Percentiles rank a stretch among this genome's conserved stretches.
Conservation (phyloP, 2,888 invertebrate species). For the Brachypterus glaber region DNA sequence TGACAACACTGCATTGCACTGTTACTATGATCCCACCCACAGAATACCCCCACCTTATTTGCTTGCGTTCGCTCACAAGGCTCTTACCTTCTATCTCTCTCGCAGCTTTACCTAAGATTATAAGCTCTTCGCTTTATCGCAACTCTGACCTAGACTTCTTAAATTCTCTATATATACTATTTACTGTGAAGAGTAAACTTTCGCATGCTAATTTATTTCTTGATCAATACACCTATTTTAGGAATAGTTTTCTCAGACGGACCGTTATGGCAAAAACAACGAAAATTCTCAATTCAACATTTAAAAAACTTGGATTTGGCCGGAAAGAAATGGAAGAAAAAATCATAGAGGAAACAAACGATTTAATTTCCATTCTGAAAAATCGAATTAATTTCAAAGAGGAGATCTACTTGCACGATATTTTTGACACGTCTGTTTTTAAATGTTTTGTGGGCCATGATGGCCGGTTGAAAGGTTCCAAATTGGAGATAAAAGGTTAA, state of each 20-base stretch:
- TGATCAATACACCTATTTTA: no score
- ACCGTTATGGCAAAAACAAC: conserved; percentile 53
- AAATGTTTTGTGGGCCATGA: conserved; percentile 60
- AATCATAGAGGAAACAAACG: conserved; percentile 48
- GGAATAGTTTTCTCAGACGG: conserved; percentile 65
- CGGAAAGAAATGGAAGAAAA: conserved; percentile 51
- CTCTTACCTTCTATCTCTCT: no score
- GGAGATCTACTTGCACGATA: conserved; percentile 37
- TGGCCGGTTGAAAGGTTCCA: conserved; percentile 58
- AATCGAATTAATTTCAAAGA: conserved; percentile 29
- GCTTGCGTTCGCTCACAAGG: no score
- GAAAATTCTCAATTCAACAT: conserved; percentile 57
- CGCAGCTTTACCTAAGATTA: no score
- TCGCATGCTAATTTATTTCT: conserved; percentile 10
- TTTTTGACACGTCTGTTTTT: conserved; percentile 53
- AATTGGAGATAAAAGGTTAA: conserved; percentile 48
- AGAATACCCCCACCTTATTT: no score
- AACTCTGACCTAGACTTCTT: no score
- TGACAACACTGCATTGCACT: no score
- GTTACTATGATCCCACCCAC: no score
- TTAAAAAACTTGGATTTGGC: conserved; percentile 56
- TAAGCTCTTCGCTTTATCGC: no score
- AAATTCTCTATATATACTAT: no score
- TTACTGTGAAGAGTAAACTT: no score
- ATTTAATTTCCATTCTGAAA: conserved; percentile 43